phyloP scores from a whole-genome alignment of 2,888 invertebrate genomes.

The Chaitophorus viminalis region DNA sequence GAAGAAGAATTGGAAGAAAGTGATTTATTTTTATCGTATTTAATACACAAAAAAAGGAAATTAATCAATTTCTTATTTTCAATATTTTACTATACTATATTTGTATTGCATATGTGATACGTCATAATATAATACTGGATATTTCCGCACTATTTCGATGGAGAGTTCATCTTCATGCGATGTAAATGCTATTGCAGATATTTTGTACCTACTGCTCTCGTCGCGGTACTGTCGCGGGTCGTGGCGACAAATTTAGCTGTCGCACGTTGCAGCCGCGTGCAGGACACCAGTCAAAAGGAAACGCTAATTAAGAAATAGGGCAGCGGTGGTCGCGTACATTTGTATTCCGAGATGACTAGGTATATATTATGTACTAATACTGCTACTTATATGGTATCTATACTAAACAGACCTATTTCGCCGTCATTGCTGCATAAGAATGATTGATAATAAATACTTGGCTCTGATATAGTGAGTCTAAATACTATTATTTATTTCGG shows the following conservation, averaged over 20 bases:
- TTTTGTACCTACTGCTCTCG: not conserved
- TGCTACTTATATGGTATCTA: not conserved
- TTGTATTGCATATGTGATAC: no score
- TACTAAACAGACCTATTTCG: not conserved
- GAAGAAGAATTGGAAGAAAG: no score
- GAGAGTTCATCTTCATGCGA: not conserved
- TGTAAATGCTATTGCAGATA: not conserved
- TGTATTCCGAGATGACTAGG: no score
- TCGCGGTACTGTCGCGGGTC: not conserved
- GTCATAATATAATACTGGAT: not conserved
- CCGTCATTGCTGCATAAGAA: not conserved
- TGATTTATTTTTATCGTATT: no score
- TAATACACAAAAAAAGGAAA: no score
- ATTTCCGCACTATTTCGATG: not conserved
- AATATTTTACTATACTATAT: no score
- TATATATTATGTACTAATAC: no score
- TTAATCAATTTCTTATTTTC: no score
- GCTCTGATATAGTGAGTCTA: not conserved
- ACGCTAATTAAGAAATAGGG: no score
- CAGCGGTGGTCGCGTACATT: no score
- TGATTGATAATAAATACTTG: conserved; percentile 31
- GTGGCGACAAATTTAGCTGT: not conserved
- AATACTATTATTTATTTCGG: not conserved
- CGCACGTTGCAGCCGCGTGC: not conserved
- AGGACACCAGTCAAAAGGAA: not conserved